A percentile compares a stretch with the other conserved stretches of the same genome.
These are phyloP conservation scores for Rotaria macrura DNA, from an alignment of 2,888 invertebrate genomes.

Conservation along the genomic window DNA sequence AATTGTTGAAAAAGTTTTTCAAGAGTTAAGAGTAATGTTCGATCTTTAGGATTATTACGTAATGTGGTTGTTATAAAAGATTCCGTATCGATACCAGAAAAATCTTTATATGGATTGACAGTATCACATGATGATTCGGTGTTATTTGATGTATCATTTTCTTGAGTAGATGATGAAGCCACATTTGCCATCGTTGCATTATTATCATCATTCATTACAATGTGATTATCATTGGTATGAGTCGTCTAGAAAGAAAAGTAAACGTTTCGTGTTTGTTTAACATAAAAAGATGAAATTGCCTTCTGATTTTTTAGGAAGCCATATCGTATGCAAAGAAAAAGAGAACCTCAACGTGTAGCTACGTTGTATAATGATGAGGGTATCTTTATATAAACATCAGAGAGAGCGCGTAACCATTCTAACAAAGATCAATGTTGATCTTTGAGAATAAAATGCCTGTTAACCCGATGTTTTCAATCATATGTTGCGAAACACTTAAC, in stretches of 20 bases:
- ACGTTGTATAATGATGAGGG: no score
- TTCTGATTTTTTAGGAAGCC: no score
- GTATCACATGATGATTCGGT: not conserved
- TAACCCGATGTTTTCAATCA: no score
- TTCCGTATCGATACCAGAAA: slow-evolving; percentile 69
- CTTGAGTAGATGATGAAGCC: not conserved
- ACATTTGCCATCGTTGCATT: not conserved
- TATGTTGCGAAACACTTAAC: no score
- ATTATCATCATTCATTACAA: not conserved
- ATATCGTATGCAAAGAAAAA: no score
- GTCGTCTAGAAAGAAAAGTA: not conserved
- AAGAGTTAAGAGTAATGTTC: slow-evolving; percentile 69
- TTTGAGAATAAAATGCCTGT: no score
- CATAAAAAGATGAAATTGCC: no score
- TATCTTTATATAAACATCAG: no score
- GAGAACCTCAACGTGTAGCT: no score
- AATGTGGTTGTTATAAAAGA: slow-evolving; percentile 78
- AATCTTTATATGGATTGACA: slow-evolving; percentile 55
- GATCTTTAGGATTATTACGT: slow-evolving; percentile 77
- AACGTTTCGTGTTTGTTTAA: no score
- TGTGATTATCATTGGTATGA: not conserved
- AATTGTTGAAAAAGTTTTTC: slow-evolving; percentile 75
- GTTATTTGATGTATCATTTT: not conserved
- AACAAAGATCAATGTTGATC: no score
- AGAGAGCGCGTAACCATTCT: no score